Percentiles rank a stretch among this genome's conserved stretches.
phyloP scores from a whole-genome alignment of 2,797 vertebrate genomes.

The Poeciliopsis paucimaculata region DNA sequence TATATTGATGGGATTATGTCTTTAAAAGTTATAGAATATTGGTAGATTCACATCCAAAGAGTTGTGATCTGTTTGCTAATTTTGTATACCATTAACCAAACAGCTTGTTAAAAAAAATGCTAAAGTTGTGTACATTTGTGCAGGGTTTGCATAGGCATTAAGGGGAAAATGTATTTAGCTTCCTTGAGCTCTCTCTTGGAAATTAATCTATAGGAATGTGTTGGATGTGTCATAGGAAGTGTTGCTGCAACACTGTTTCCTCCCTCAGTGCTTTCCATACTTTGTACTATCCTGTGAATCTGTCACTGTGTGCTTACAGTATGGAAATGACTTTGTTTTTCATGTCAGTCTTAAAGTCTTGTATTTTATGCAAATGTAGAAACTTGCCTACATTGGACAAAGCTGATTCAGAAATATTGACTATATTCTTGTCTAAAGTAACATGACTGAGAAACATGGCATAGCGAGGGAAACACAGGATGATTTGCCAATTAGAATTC shows the following conservation, averaged over 20 bases:
- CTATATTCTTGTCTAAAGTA: background rate
- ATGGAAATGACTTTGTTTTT: slow-evolving; percentile 10
- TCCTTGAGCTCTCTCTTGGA: background rate
- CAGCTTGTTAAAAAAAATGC: slow-evolving; percentile 19
- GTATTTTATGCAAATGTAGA: background rate
- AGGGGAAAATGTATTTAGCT: background rate
- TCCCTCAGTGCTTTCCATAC: slow-evolving; percentile 55
- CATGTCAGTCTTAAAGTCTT: background rate
- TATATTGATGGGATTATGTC: slow-evolving; percentile 66
- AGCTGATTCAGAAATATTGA: background rate
- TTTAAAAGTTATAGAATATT: slow-evolving; percentile 44
- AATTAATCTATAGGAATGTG: background rate
- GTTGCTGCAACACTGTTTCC: slow-evolving; percentile 31
- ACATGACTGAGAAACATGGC: background rate
- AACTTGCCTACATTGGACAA: background rate
- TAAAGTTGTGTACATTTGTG: background rate
- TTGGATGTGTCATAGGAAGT: slow-evolving; percentile 24
- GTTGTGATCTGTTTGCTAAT: slow-evolving; percentile 21
- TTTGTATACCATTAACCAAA: slow-evolving; percentile 33
- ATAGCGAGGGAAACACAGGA: background rate
- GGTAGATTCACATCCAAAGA: slow-evolving; percentile 42
- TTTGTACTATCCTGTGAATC: slow-evolving; percentile 29
- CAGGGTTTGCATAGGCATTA: background rate
- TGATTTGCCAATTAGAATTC: background rate
- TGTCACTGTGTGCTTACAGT: slow-evolving; percentile 11